Conservation (phyloP, 2,888 invertebrate genomes). For the Orthosia cruda region DNA sequence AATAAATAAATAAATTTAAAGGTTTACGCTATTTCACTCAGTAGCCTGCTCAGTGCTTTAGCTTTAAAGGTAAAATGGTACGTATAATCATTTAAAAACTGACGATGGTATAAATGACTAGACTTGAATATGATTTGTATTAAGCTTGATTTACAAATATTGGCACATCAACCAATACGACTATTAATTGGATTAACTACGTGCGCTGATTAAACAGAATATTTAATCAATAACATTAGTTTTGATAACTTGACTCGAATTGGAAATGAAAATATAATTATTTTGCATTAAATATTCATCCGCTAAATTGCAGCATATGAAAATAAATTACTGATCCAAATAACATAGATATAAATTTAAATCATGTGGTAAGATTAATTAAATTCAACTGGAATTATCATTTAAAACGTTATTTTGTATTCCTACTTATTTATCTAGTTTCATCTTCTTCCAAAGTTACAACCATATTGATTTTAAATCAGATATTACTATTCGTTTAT, state of each 20-base stretch:
- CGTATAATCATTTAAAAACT: too few species aligned
- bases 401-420: not conserved
- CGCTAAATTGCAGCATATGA: not conserved
- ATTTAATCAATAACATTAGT: not conserved
- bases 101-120: too few species aligned
- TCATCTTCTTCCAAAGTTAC: too few species aligned
- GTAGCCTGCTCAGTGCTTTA: too few species aligned
- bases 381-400: not conserved
- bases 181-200: not conserved
- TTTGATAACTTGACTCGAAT: not conserved
- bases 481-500: too few species aligned
- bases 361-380: not conserved
- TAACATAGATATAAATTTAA: not conserved
- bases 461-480: too few species aligned
- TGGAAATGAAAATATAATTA: slow-evolving; percentile 9
- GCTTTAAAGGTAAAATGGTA: too few species aligned
- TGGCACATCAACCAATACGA: not conserved
- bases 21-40: too few species aligned
- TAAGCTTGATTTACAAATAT: slow-evolving; percentile 19
- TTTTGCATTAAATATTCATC: not conserved
- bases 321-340: not conserved
- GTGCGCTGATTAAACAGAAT: not conserved
- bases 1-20: too few species aligned
- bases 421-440: not conserved
- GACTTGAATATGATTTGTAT: too few species aligned